Conservation (phyloP, 2,113 vertebrate genomes). For the Neoarius graeffei region DNA sequence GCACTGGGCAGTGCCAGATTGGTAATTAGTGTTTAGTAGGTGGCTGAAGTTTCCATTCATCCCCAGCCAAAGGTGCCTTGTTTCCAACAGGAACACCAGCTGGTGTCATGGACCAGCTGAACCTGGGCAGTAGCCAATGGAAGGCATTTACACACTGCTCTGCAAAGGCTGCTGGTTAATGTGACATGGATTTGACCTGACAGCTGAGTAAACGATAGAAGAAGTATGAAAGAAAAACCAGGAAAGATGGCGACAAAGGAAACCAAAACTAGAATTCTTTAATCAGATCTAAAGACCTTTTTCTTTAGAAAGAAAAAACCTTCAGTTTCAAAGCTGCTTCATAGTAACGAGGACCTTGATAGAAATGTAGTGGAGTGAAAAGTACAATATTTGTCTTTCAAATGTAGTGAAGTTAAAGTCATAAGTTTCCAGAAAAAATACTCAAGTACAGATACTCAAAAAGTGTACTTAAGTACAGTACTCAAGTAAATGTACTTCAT, state of each 20-base stretch:
- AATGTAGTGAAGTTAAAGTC: no score
- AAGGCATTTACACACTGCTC: constrained; percentile 66
- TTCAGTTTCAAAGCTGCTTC: no score
- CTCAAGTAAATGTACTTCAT: no score
- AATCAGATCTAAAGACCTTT: no score
- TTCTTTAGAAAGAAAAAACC: no score
- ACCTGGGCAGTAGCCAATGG: constrained; percentile 57
- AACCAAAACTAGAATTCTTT: background rate
- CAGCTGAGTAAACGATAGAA: constrained; percentile 59
- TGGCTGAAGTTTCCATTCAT: constrained; percentile 60
- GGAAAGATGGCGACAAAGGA: constrained; percentile 18
- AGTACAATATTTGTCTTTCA: no score
- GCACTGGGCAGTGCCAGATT: constrained; percentile 43
- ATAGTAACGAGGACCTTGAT: no score
- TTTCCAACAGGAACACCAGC: constrained; percentile 66
- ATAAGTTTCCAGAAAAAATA: no score
- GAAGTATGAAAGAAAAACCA: constrained; percentile 26
- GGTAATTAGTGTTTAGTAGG: constrained; percentile 55
- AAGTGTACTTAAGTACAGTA: no score
- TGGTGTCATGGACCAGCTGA: constrained; percentile 66
- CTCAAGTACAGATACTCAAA: no score
- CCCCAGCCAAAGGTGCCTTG: constrained; percentile 59
- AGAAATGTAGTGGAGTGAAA: no score
- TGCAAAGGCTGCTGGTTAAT: constrained; percentile 61
- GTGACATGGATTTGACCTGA: constrained; percentile 63